Percentiles rank a stretch among this genome's conserved stretches.
phyloP scores from a whole-genome alignment of 2,888 invertebrate species.

The Pristionchus fissidentatus region DNA sequence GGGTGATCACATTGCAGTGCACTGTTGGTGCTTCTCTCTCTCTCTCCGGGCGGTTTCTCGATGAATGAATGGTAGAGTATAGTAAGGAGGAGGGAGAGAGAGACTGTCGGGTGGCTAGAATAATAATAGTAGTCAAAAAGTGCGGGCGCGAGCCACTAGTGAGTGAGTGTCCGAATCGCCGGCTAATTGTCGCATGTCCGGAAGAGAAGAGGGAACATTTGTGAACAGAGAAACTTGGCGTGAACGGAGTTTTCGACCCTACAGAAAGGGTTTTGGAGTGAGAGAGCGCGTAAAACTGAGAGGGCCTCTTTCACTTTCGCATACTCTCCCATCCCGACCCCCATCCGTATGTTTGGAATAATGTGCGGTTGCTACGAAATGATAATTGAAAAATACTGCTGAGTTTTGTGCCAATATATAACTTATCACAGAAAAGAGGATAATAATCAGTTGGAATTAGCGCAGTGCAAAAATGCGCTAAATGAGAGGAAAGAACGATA shows the following conservation, averaged over 20 bases:
- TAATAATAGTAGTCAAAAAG: constrained; percentile 29
- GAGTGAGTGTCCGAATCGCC: background rate
- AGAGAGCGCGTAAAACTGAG: too few species aligned
- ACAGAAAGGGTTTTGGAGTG: too few species aligned
- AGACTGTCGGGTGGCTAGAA: background rate
- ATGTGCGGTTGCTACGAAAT: too few species aligned
- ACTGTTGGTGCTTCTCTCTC: background rate
- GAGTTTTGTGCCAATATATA: too few species aligned
- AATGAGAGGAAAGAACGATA: background rate
- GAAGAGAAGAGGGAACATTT: background rate
- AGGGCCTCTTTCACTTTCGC: background rate
- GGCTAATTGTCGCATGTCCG: too few species aligned
- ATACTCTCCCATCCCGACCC: background rate
- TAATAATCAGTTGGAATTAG: too few species aligned
- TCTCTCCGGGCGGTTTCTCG: constrained; percentile 19
- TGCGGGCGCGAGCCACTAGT: constrained; percentile 16
- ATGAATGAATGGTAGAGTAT: background rate
- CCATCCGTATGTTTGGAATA: background rate
- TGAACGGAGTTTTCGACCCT: background rate
- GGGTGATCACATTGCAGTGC: too few species aligned
- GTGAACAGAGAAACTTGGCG: background rate
- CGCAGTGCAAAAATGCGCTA: too few species aligned
- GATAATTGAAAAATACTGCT: too few species aligned
- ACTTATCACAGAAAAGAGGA: too few species aligned
- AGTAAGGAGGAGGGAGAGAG: background rate